Base-by-base conservation (phyloP, 2,888 invertebrate genomes). In the Odontomyia ornata region DNA sequence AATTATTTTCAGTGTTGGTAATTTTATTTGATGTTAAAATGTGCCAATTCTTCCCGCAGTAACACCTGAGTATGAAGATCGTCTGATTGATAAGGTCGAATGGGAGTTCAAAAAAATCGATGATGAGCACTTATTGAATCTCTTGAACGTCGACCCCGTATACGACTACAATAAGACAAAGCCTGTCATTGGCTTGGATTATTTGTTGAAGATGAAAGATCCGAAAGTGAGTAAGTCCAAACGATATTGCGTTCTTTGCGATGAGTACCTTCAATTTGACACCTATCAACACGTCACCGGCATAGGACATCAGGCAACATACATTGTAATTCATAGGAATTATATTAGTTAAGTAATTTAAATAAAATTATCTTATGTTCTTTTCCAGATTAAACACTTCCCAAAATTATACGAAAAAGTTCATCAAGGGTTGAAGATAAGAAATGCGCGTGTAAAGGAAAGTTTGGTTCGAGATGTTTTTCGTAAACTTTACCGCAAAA, bases 401-500 rank as follows among this genome's bases (percentile, higher is more conserved):
- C 79, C 77, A 0, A 77, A 72, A 75, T 52, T 79, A 43, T 79
- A 78, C 43, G 77, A 73, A 27, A 78, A 77, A 67, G 77, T 76
- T 13, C 25, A 15, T 27, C 15, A 2, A 13, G 76, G 76, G 1
- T 28, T 67, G 13, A 65, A 36, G 13, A 43, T 76, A 1, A 9
- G 1, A 1, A 28, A 57, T 15, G 15, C 11, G 1, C 18, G 21
- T 2, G 36, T 1, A 1, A 67, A 67, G 52, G 57, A 76, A 23
- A 27, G 21, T 30, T 43, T 21, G 13, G 36, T 79, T 21, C 75
- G 77, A 1, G 76, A 77, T 52, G 76, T 79, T 27, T 80, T 80
- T 30, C 77, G 80, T 11, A 79, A 80, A 77, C 60, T 80, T 7
- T 80, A 80, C 47, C 77, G 80, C 18, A 80, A 80, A 76, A 80